These are phyloP conservation scores for Pitta sordida DNA, from an alignment of 2,113 vertebrate genomes.

Conservation along the genomic window DNA sequence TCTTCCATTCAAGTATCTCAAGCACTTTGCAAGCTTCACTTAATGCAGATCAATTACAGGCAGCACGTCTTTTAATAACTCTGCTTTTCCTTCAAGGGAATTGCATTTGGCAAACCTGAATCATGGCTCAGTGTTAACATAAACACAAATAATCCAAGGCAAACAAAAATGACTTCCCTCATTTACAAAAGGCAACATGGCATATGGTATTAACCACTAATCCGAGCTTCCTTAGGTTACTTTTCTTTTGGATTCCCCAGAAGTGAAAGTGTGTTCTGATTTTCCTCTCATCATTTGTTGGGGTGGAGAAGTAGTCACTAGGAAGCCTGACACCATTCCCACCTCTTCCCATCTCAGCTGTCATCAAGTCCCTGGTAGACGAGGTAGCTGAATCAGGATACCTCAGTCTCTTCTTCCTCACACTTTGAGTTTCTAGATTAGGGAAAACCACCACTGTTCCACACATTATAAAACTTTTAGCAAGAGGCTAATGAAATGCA, in stretches of 20 bases:
- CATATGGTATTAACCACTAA: background rate
- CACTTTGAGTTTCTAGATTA: slow-evolving; percentile 29
- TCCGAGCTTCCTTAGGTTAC: background rate
- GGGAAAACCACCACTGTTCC: slow-evolving; percentile 66
- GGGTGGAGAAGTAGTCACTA: slow-evolving; percentile 22
- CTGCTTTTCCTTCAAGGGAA: slow-evolving; percentile 46
- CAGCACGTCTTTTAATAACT: slow-evolving; percentile 59
- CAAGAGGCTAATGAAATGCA: slow-evolving; percentile 84
- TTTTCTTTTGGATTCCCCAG: slow-evolving; percentile 52
- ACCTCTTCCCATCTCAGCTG: background rate
- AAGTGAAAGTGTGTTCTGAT: background rate
- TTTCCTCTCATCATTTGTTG: background rate
- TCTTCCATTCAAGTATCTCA: slow-evolving; percentile 11
- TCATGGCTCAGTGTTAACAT: background rate
- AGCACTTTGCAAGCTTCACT: slow-evolving; percentile 46
- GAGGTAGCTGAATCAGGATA: background rate
- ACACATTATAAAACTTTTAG: slow-evolving; percentile 84
- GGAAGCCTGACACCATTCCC: slow-evolving; percentile 50
- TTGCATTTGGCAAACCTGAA: slow-evolving; percentile 25
- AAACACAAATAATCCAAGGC: slow-evolving; percentile 46
- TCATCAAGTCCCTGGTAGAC: slow-evolving; percentile 33
- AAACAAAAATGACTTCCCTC: slow-evolving; percentile 19
- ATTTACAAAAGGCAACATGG: slow-evolving; percentile 1
- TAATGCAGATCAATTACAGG: slow-evolving; percentile 47
- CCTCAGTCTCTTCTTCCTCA: slow-evolving; percentile 23